Evolutionary conservation across 2,113 vertebrate species (phyloP), one percentile per base, ranked within the genome.

Genomic region (Cebus imitator): DNA sequence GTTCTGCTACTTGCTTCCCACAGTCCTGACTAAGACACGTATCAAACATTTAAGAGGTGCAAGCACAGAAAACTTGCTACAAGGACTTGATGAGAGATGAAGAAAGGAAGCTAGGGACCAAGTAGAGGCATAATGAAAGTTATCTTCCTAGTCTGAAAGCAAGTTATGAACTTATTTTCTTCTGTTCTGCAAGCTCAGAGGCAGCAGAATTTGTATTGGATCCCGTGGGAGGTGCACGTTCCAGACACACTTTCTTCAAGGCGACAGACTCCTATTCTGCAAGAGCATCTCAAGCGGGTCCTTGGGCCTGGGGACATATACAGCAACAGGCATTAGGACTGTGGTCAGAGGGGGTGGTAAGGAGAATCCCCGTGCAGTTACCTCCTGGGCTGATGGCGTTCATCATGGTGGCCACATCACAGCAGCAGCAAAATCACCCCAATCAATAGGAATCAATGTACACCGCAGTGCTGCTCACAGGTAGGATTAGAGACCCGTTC

Each of bases 331-430:
- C 57, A 58, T 52, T 52, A 16, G 50, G 50, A 16, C 50, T 52
- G 14, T 52, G 14, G 50, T 52, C 14, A 52, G 50, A 52, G 0
- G 14, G 14, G 14, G 50, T 52, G 50, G 3, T 52, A 52, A 52
- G 14, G 50, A 52, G 14, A 52, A 52, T 52, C 50, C 50, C 50
- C 50, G 14, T 52, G 50, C 14, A 52, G 50, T 50, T 13, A 20
- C 1, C 14, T 13, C 16, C 9, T 8, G n/a, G 4, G 27, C 12
- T 35, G 76, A 50, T 4, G 12, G 37, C 0, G 0, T 23, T 32
- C 7, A 3, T 4, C 25, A 18, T 20, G 14, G 5, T 17, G 48
- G 9, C 2, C 9, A n/a, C 20, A 1, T 25, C 13, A n/a, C 3
- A 12, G 17, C 10, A 10, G 43, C 21, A 27, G 45, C 45, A 17